These are phyloP conservation scores for Puffinus mauretanicus DNA, from an alignment of 2,113 vertebrate species.

Conservation along the genomic window DNA sequence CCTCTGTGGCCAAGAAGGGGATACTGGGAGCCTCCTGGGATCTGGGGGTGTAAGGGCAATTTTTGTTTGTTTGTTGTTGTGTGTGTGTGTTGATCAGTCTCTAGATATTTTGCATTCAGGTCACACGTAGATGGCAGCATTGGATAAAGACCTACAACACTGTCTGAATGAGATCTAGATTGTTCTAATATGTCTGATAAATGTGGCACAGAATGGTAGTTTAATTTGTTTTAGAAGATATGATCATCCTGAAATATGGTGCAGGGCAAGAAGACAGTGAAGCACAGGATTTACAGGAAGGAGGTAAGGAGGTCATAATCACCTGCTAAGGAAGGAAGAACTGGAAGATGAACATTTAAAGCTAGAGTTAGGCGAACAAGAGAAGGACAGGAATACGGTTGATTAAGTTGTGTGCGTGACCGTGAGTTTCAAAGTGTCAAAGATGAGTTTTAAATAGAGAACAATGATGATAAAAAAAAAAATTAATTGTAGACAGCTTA, in stretches of 20 bases:
- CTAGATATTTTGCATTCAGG: not conserved
- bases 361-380: not conserved
- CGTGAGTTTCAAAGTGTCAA: not conserved
- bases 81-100: not conserved
- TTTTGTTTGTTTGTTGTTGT: not conserved
- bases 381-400: not conserved
- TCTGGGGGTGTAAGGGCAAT: accelerated
- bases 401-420: not conserved
- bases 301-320: not conserved
- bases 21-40: not conserved
- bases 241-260: not conserved
- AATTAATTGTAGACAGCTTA: not conserved
- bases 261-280: not conserved
- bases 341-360: not conserved
- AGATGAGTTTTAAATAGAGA: not conserved
- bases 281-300: not conserved
- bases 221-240: not conserved
- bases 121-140: not conserved
- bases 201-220: not conserved
- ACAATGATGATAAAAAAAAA: not conserved
- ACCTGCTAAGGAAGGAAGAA: not conserved
- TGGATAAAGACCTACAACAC: not conserved
- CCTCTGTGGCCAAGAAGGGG: not conserved
- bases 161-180: not conserved
- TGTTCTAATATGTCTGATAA: not conserved